Conservation (phyloP, 2,113 vertebrate genomes). For the Tetrax tetrax region DNA sequence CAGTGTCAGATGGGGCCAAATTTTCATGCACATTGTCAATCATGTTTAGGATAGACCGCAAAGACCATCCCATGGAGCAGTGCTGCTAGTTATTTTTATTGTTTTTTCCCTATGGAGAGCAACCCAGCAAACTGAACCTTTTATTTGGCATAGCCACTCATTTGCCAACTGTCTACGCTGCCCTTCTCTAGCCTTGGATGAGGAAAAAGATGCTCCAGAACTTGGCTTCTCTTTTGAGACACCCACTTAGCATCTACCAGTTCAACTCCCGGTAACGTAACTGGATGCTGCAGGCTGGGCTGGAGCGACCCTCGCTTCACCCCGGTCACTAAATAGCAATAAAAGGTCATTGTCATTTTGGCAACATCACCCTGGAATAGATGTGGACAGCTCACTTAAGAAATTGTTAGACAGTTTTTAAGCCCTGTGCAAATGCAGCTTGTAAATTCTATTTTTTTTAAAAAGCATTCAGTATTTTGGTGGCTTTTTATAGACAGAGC, state of each 20-base stretch:
- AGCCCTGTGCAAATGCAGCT: not conserved
- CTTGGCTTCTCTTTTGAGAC: not conserved
- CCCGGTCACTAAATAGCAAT: not conserved
- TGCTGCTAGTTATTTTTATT: not conserved
- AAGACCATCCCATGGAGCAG: not conserved
- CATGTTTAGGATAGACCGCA: not conserved
- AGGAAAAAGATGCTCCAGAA: not conserved
- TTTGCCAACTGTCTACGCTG: fast-evolving
- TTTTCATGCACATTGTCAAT: not conserved
- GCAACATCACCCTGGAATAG: not conserved
- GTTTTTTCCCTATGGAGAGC: not conserved
- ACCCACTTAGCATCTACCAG: not conserved
- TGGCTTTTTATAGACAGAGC: not conserved
- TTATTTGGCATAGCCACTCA: not conserved
- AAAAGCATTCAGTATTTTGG: not conserved
- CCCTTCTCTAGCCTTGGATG: not conserved
- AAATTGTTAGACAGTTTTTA: fast-evolving
- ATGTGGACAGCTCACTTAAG: not conserved
- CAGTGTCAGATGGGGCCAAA: not conserved
- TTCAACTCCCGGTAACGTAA: not conserved
- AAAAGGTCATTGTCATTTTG: not conserved
- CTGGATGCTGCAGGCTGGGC: not conserved
- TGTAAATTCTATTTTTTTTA: not conserved
- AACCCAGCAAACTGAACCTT: not conserved
- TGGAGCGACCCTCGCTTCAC: not conserved